Percentiles rank a stretch among this genome's conserved stretches.
These are phyloP conservation scores for Autographa pulchrina DNA, from an alignment of 2,888 invertebrate species.

Conservation along the genomic window DNA sequence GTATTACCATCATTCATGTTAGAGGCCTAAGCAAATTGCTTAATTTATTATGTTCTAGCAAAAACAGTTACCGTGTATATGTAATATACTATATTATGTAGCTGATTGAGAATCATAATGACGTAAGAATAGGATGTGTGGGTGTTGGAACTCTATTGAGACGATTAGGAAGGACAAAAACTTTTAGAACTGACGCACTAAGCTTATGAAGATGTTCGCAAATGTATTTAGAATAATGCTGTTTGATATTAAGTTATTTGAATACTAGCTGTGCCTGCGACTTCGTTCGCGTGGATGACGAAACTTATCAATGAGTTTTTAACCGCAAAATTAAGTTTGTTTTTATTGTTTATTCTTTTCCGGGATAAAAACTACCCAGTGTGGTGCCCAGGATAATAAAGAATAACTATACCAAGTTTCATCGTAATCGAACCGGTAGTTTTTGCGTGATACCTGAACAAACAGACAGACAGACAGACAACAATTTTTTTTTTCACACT, in stretches of 20 bases:
- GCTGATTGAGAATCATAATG: conserved; percentile 31
- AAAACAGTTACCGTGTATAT: conserved; percentile 30
- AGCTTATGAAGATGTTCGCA: not conserved
- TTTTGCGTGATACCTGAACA: too few relatives aligned
- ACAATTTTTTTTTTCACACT: too few relatives aligned
- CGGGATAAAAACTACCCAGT: too few relatives aligned
- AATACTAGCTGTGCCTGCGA: too few relatives aligned
- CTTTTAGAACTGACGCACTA: not conserved
- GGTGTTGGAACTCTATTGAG: conserved; percentile 31
- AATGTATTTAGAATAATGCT: not conserved
- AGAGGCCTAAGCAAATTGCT: conserved; percentile 10
- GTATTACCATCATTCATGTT: not conserved
- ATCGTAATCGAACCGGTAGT: too few relatives aligned
- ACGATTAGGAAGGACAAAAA: conserved; percentile 36
- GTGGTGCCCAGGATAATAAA: too few relatives aligned
- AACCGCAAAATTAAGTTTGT: too few relatives aligned
- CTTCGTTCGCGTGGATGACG: too few relatives aligned
- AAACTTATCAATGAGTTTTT: too few relatives aligned
- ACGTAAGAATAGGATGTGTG: conserved; percentile 25
- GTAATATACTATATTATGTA: conserved; percentile 29
- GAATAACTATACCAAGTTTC: too few relatives aligned
- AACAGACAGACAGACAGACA: too few relatives aligned
- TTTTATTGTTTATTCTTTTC: too few relatives aligned
- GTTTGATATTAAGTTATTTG: not conserved
- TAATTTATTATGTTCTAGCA: conserved; percentile 27